These are phyloP conservation scores for Clarias platycephalus DNA, from an alignment of 2,797 vertebrate species.

Conservation along the genomic window DNA sequence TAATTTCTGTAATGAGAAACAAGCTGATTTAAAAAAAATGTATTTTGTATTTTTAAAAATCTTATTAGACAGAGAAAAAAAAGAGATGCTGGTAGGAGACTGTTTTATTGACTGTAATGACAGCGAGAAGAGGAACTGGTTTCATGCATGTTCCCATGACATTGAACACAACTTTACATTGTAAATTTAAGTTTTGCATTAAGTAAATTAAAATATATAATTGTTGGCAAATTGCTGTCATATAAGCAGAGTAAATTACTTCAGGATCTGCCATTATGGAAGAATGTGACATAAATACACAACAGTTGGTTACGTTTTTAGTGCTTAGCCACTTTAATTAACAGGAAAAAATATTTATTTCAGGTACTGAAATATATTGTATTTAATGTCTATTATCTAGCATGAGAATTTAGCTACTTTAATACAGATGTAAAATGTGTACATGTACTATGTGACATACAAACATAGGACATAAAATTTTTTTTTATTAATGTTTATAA, in stretches of 20 bases:
- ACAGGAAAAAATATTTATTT: neutral
- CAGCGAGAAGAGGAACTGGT: neutral
- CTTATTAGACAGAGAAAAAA: neutral
- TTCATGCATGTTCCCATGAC: neutral
- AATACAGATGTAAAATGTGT: neutral
- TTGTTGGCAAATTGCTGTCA: neutral
- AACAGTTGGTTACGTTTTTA: neutral
- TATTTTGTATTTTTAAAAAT: neutral
- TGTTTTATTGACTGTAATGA: neutral
- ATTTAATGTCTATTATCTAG: neutral
- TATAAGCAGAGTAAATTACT: neutral
- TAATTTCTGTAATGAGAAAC: neutral
- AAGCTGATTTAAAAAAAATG: neutral
- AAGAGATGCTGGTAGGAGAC: neutral
- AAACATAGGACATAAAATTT: neutral
- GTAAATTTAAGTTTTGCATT: neutral
- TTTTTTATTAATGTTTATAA: neutral
- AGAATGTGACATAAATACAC: neutral
- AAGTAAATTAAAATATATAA: neutral
- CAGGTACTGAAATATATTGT: neutral
- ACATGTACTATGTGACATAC: neutral
- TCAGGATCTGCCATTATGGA: neutral
- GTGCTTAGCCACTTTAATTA: neutral
- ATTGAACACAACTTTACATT: neutral
- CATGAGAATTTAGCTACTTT: neutral